A percentile compares a stretch with the other conserved stretches of the same genome.
Evolutionary conservation across 2,113 vertebrate species (phyloP).

Genomic region (Ammodytes dubius): DNA sequence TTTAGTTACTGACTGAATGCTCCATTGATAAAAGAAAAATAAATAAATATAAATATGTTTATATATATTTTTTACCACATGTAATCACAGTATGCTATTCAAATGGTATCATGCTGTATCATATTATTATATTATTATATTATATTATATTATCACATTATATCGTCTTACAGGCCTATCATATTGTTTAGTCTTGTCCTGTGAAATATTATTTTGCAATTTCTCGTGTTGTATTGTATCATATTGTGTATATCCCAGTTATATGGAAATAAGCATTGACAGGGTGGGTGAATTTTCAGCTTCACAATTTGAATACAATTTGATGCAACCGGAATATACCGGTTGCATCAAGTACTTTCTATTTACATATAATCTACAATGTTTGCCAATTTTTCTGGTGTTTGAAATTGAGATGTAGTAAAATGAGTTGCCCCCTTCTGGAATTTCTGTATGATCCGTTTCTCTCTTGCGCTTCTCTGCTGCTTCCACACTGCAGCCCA

Average conservation of each 20-base stretch:
- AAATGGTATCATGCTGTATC: not conserved
- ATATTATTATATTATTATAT: not conserved
- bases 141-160: not conserved
- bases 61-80: no score
- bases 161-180: not conserved
- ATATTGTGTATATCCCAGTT: not conserved
- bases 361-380: not conserved
- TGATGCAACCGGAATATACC: not conserved
- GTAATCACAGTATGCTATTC: no score
- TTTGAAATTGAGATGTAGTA: conserved; percentile 14
- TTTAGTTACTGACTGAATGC: not conserved
- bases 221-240: not conserved
- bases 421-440: conserved; percentile 24
- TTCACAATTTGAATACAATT: not conserved
- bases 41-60: no score
- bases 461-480: conserved; percentile 42
- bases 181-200: not conserved
- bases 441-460: conserved; percentile 47
- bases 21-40: no score
- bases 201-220: not conserved
- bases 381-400: conserved; percentile 2
- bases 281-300: not conserved
- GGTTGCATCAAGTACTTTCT: not conserved
- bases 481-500: conserved; percentile 53
- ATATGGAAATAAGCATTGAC: not conserved